Conservation (phyloP, 2,113 vertebrate genomes). For the Pleuronectes platessa region DNA sequence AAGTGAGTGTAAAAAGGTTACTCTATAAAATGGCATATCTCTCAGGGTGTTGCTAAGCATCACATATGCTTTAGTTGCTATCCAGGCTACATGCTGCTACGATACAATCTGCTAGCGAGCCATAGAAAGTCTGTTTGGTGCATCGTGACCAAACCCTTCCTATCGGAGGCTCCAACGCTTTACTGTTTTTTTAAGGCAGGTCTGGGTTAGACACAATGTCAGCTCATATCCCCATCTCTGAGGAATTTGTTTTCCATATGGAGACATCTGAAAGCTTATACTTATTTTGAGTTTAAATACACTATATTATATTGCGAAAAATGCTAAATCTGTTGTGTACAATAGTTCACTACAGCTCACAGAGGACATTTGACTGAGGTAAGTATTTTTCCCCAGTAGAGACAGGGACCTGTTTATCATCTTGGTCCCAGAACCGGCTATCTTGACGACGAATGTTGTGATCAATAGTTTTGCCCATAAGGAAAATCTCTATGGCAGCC, state of each 20-base stretch:
- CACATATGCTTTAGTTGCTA: constrained; percentile 51
- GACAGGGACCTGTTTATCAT: too few relatives aligned
- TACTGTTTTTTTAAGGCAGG: constrained; percentile 35
- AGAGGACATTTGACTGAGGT: too few relatives aligned
- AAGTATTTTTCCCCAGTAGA: too few relatives aligned
- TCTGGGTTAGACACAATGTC: constrained; percentile 63
- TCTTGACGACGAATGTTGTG: too few relatives aligned
- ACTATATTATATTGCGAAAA: too few relatives aligned
- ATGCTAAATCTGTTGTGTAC: not conserved
- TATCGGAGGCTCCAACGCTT: constrained; percentile 45
- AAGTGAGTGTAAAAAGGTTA: constrained; percentile 28
- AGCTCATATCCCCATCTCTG: not conserved
- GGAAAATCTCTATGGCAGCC: too few relatives aligned
- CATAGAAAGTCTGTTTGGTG: constrained; percentile 60
- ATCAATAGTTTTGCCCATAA: too few relatives aligned
- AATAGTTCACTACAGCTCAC: not conserved
- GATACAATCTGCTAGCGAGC: constrained; percentile 35
- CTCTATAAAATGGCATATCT: constrained; percentile 47
- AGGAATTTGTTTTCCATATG: too few relatives aligned
- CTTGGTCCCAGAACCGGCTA: too few relatives aligned
- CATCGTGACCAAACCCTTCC: constrained; percentile 35
- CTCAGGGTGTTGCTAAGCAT: constrained; percentile 65
- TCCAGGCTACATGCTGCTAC: constrained; percentile 40
- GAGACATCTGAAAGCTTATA: constrained; percentile 41
- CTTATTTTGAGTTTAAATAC: not conserved